These are phyloP conservation scores for Nipponacmea schrenckii DNA, from an alignment of 2,888 invertebrate species.

Conservation along the genomic window DNA sequence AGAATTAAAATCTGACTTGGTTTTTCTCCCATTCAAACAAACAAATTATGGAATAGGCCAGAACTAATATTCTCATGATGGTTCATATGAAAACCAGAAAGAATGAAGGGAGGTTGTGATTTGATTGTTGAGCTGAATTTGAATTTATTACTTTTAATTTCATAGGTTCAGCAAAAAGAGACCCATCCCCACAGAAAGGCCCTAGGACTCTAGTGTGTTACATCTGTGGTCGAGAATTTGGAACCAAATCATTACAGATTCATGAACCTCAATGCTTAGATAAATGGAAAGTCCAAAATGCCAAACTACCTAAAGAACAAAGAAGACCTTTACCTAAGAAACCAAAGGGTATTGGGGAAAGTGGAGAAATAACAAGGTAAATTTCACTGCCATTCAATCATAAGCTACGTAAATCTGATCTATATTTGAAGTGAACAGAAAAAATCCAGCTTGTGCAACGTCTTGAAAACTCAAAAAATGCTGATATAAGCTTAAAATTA, in stretches of 20 bases:
- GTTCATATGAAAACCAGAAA: no score
- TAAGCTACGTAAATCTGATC: background rate
- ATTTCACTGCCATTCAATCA: background rate
- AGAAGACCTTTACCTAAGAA: constrained; percentile 72
- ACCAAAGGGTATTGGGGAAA: constrained; percentile 61
- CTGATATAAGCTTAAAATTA: no score
- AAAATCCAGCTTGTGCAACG: no score
- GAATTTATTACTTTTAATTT: no score
- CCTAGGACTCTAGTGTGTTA: constrained; percentile 71
- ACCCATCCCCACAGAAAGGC: constrained; percentile 29
- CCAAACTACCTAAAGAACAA: constrained; percentile 71
- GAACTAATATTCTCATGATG: no score
- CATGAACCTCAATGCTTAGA: constrained; percentile 77
- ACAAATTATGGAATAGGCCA: no score
- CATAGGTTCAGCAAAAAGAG: background rate
- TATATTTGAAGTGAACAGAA: background rate
- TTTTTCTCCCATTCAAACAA: no score
- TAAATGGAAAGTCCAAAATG: constrained; percentile 74
- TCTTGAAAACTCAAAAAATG: no score
- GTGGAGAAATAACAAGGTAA: constrained; percentile 32
- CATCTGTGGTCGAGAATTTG: constrained; percentile 76
- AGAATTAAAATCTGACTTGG: background rate
- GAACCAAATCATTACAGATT: constrained; percentile 73
- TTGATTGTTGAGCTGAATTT: no score
- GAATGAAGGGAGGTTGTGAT: no score